Evolutionary conservation across 2,797 vertebrate species (phyloP).

Genomic region (Carapus acus): DNA sequence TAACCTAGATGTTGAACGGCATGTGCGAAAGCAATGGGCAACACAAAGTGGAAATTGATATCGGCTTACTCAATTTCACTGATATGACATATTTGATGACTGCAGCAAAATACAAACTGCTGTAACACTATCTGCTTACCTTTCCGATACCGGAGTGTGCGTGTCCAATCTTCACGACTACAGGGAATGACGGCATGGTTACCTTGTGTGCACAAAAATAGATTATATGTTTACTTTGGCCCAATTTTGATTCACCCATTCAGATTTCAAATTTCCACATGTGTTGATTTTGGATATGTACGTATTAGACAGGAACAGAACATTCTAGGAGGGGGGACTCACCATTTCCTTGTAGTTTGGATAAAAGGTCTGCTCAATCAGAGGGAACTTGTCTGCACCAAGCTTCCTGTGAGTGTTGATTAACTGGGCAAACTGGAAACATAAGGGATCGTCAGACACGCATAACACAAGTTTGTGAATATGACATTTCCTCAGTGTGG

Average conservation of each 20-base stretch:
- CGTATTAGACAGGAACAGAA: no score
- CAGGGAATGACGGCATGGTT: constrained; percentile 91
- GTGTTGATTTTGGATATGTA: no score
- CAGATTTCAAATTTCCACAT: no score
- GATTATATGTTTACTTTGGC: neutral
- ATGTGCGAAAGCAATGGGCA: neutral
- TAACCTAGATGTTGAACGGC: constrained; percentile 74
- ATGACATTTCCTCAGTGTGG: no score
- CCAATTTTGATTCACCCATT: no score
- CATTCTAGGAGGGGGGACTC: neutral
- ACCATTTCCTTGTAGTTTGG: constrained; percentile 99
- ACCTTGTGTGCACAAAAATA: constrained; percentile 70
- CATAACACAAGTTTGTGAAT: neutral
- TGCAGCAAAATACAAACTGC: neutral
- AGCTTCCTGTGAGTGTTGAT: constrained; percentile 86
- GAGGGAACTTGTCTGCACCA: constrained; percentile 91
- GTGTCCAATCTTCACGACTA: constrained; percentile 98
- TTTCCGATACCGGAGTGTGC: constrained; percentile 97
- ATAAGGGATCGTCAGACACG: constrained; percentile 8
- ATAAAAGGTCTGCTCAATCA: constrained; percentile 96
- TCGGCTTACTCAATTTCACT: no score
- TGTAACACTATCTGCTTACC: constrained; percentile 66
- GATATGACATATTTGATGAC: no score
- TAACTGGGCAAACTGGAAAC: constrained; percentile 88
- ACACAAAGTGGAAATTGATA: neutral